A percentile compares a stretch with the other conserved stretches of the same genome.
These are phyloP conservation scores for Mythimna loreyi DNA, from an alignment of 2,888 invertebrate genomes.

Conservation along the genomic window DNA sequence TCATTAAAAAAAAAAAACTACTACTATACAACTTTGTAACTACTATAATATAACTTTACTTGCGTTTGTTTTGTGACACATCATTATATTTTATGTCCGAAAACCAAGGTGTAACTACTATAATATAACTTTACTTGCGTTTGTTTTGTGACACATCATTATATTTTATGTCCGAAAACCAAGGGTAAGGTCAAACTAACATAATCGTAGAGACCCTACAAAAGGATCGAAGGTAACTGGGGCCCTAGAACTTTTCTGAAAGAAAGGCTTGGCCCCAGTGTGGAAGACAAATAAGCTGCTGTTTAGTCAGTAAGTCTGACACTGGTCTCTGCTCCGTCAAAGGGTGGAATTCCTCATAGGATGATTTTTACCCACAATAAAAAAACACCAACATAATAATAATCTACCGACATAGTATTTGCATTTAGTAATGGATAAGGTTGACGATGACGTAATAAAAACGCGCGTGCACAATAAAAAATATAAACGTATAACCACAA, in stretches of 20 bases:
- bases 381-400: neutral
- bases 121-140: neutral
- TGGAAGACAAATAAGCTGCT: no score
- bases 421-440: slow-evolving; percentile 7
- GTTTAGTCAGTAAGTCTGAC: no score
- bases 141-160: neutral
- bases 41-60: neutral
- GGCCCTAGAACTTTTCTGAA: no score
- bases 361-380: no score
- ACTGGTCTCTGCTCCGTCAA: no score
- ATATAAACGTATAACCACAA: slow-evolving; percentile 14
- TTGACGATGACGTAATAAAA: slow-evolving; percentile 25
- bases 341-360: no score
- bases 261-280: no score
- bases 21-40: no score
- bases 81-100: neutral
- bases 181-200: neutral
- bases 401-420: neutral
- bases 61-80: neutral
- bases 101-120: neutral
- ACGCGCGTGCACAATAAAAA: slow-evolving; percentile 5
- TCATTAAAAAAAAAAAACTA: no score
- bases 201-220: no score
- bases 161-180: neutral
- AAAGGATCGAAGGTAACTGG: no score